phyloP scores from a whole-genome alignment of 2,113 vertebrate species.

The Ptilonorhynchus violaceus region DNA sequence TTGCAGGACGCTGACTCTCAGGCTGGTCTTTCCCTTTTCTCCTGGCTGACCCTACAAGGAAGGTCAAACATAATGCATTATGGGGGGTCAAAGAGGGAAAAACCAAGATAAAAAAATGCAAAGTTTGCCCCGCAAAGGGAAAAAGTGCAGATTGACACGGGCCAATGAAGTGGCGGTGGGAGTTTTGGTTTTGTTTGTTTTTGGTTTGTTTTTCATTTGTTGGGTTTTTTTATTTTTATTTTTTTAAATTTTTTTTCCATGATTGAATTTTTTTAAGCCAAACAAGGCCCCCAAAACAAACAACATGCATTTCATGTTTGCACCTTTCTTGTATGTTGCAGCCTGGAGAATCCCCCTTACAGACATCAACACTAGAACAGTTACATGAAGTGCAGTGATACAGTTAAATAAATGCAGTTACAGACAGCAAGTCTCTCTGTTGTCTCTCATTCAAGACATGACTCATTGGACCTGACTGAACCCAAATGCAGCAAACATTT shows the following conservation, averaged over 20 bases:
- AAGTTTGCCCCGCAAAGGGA: conserved; percentile 81
- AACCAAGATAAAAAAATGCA: conserved; percentile 84
- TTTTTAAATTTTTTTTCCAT: neutral
- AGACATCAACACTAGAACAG: conserved; percentile 70
- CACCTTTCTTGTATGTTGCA: conserved; percentile 99
- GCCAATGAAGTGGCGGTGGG: conserved; percentile 75
- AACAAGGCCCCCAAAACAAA: conserved; percentile 90
- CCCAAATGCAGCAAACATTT: conserved; percentile 78
- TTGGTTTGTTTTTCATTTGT: conserved; percentile 36
- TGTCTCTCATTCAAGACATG: conserved; percentile 47
- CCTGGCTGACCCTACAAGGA: conserved; percentile 99
- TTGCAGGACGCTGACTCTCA: conserved; percentile 86
- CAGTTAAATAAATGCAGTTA: conserved; percentile 62
- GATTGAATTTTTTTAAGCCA: conserved; percentile 78
- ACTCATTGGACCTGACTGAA: conserved; percentile 67
- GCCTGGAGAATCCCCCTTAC: conserved; percentile 88
- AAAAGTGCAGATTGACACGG: conserved; percentile 79
- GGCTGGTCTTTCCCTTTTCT: conserved; percentile 96
- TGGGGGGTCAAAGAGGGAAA: conserved; percentile 93
- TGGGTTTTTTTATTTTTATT: neutral
- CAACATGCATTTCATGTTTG: conserved; percentile 99
- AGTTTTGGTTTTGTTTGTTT: conserved; percentile 56
- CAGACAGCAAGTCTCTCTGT: conserved; percentile 59
- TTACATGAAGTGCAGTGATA: conserved; percentile 71
- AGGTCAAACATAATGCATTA: conserved; percentile 99